Evolutionary conservation across 1,140 invertebrate species (phyloP), one percentile per base, ranked within the genome.

Genomic region (Dinoponera quadriceps): DNA sequence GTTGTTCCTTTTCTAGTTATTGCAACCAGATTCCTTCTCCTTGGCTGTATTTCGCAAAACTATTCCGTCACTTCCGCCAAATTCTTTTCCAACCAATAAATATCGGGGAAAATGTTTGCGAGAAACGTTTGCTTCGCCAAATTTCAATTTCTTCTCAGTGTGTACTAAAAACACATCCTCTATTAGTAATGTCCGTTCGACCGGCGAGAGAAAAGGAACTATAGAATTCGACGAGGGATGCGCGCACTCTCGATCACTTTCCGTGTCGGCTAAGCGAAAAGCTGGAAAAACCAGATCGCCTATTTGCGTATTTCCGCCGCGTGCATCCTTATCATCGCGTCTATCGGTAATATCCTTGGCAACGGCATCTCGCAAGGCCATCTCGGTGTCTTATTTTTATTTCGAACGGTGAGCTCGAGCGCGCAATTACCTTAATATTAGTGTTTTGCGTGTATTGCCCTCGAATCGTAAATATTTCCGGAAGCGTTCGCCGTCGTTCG

Each of bases 401-500:
- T 49, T 33, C 44, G 65, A 68, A 54, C 33, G 57, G 65, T 14
- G 44, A 33, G 69, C 65, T 57, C 75, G 51, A 9, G 20, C 25
- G 20, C 25, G 75, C 65, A 59, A 80, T 80, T 80, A 71, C 51
- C n/a, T 57, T 80, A 48, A 38, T 65, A 44, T 80, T 69, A 80
- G 33, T 80, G 57, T 71, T n/a, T 80, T 71, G 65, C 65, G 22
- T 51, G 54, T 59, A 48, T 71, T 71, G 33, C 65, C 44, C 66
- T 71, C 14, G 74, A 69, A 80, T 80, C 65, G 65, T 80, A 80
- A 80, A 80, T 49, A 71, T 71, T 80, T 71, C 65, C 75, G 65
- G 75, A 80, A 57, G 25, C 33, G 14, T 20, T 71, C 65, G n/a
- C n/a, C 13, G 69, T 65, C 29, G 44, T 49, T 48, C 38, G 29